A percentile compares a stretch with the other conserved stretches of the same genome.
Evolutionary conservation across 1,140 invertebrate species (phyloP).

Genomic region (Chymomyza costata): DNA sequence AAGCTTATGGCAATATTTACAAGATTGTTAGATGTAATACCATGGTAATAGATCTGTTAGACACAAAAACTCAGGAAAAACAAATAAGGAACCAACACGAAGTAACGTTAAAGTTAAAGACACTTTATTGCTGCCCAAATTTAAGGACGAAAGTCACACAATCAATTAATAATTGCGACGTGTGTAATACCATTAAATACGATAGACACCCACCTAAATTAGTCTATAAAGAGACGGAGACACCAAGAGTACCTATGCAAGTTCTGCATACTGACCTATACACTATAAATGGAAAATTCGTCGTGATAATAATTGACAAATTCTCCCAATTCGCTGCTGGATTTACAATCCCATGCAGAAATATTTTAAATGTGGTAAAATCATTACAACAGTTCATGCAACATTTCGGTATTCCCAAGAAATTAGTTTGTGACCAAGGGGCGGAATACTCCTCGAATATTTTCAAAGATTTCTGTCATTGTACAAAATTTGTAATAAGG

Average conservation of each 20-base stretch:
- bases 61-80: too few species aligned
- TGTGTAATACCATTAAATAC: conserved; percentile 17
- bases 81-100: too few species aligned
- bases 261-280: conserved; percentile 48
- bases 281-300: conserved; percentile 30
- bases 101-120: too few species aligned
- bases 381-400: too few species aligned
- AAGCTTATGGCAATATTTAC: too few species aligned
- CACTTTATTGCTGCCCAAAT: conserved; percentile 17
- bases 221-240: conserved; percentile 39
- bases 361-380: too few species aligned
- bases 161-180: conserved; percentile 22
- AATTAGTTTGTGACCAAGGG: conserved; percentile 30
- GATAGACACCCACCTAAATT: conserved; percentile 46
- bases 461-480: conserved; percentile 42
- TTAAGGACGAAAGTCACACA: conserved; percentile 8
- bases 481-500: too few species aligned
- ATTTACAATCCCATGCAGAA: conserved; percentile 31
- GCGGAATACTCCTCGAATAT: conserved; percentile 34
- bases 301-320: conserved; percentile 46
- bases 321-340: conserved; percentile 59
- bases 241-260: conserved; percentile 42
- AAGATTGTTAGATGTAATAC: too few species aligned
- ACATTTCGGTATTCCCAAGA: conserved; percentile 31
- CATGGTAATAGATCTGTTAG: too few species aligned